Evolutionary conservation across 64 coral and sea anemone species (phyloP), one percentile per base, ranked within the genome.

Genomic region (Dendrophyllia cribrosa): DNA sequence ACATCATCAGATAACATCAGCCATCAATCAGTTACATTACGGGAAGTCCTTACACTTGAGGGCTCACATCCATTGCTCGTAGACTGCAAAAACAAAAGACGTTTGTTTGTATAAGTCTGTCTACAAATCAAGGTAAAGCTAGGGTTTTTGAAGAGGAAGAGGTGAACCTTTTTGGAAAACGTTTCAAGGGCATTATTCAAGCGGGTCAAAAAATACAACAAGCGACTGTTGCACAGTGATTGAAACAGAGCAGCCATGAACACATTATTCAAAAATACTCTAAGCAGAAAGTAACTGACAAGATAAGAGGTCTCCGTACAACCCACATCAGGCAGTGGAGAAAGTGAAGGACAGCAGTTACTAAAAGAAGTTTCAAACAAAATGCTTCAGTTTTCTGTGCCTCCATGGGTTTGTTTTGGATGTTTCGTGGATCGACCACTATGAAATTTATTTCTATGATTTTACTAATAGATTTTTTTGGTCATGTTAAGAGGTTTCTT

Each of bases 171-270:
- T 59, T 79, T 7, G 12, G 1, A 58, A 21, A 79, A 59, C 76
- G 26, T 59, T 79, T 79, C 55, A 79, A 79, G 55, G 52, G 59
- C 52, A 59, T 79, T 51, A 79, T 79, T 79, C 52, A 79, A 14
- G 21, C 11, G 0, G 55, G 76, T 59, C 2, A 13, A 43, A 79
- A 79, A 13, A 79, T 79, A 59, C 21, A 79, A 59, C 55, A 58
- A 7, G 6, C 3, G 11, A 13, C 4, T 13, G 76, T 79, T 13
- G 53, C 0, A 34, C 6, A 79, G 51, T 20, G 55, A 79, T 14
- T 79, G 55, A 79, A 60, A 4, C 52, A 43, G 76, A 59, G 10
- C 23, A 22, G 76, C 11, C 76, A 79, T 26, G 43, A 43, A 50
- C 15, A 75, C 9, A 51, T 75, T 1, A 16, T 46, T 19, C 26